Conservation (phyloP, 2,113 vertebrate genomes). For the Struthidea cinerea region DNA sequence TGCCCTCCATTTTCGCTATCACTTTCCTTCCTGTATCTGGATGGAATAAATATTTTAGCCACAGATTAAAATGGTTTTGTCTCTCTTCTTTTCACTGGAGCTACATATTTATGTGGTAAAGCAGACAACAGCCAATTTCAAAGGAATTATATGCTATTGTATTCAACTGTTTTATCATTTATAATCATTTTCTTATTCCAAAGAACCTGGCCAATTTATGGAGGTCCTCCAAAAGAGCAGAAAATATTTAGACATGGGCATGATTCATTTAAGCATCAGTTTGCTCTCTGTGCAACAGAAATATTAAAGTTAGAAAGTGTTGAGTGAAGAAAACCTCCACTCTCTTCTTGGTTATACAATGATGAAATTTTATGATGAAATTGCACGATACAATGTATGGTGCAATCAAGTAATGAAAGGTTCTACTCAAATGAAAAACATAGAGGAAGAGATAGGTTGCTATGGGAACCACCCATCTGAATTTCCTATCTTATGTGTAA, state of each 20-base stretch:
- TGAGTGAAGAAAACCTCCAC: neutral
- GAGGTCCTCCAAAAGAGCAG: neutral
- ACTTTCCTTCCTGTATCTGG: neutral
- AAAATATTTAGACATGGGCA: neutral
- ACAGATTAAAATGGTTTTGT: neutral
- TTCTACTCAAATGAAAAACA: constrained; percentile 45
- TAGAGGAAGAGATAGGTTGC: constrained; percentile 48
- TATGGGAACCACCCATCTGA: constrained; percentile 40
- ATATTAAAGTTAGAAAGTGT: neutral
- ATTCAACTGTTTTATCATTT: neutral
- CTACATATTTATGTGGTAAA: neutral
- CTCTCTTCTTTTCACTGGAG: neutral
- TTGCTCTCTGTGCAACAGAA: neutral
- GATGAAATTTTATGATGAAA: constrained; percentile 51
- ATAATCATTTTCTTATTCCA: neutral
- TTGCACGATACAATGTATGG: neutral
- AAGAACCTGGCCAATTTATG: neutral
- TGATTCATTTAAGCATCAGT: neutral
- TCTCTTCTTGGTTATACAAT: neutral
- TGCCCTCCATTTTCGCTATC: neutral
- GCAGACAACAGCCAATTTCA: neutral
- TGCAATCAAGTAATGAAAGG: constrained; percentile 48
- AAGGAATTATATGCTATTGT: neutral
- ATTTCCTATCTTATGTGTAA: constrained; percentile 9
- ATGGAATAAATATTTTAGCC: neutral